Evolutionary conservation across 2,797 vertebrate species (phyloP), one percentile per base, ranked within the genome.

Genomic region (Pempheris klunzingeri): DNA sequence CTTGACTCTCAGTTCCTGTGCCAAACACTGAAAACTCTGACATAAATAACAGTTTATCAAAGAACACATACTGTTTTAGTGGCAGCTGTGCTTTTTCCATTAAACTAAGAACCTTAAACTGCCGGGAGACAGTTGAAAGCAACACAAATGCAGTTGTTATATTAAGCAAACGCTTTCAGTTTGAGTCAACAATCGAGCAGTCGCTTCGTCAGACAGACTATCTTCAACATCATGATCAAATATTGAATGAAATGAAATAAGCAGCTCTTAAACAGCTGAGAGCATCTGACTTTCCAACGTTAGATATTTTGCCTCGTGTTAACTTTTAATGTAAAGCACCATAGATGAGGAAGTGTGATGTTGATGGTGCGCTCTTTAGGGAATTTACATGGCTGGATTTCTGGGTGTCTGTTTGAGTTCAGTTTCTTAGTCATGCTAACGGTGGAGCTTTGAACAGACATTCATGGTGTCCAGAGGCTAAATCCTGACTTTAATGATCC

Each of bases 111-210:
- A 50, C 26, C 63, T 39, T 64, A 55, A 69, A 69, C 61, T 54
- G 53, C 63, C 50, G 39, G 24, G 20, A 78, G 17, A 78, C 58
- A 47, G 72, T 78, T 75, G 75, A 58, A 81, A 62, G 59, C 66
- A 67, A 71, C 52, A 32, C 41, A 44, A 77, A 77, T 43, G 46
- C 67, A 26, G 66, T 50, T 71, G 32, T 71, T 71, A 78, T 75
- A 68, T 76, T 49, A 53, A 36, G 47, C 52, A 17, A 69, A 57
- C 55, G n/a, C n/a, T n/a, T n/a, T n/a, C n/a, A 46, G 46, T 22
- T 39, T 30, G 28, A 69, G 38, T 60, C 38, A 53, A 46, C 55
- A 64, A 57, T 11, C 28, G 49, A 80, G 49, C 28, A 66, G 43
- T 61, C 38, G 30, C 32, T 34, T 55, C 46, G 57, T 57, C n/a